Evolutionary conservation across 2,888 invertebrate species (phyloP), one percentile per base, ranked within the genome.

Genomic region (Odontomyia ornata): DNA sequence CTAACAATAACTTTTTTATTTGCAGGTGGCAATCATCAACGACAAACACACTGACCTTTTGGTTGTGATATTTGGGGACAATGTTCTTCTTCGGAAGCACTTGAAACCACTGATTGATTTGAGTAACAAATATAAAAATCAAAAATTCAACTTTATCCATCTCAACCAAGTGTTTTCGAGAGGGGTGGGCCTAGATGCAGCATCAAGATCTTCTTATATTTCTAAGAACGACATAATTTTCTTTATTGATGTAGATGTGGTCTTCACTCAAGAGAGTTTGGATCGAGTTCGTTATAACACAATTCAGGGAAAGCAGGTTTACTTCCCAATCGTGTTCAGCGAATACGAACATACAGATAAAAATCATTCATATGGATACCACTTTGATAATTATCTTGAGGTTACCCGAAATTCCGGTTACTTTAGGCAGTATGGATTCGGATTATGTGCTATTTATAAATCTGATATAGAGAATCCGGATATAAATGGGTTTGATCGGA

Each of bases 261-360:
- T 93, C 82, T 96, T 98, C 84, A 92, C 91, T 79, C 87, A 88
- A 43, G 90, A 91, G 79, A 91, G 93, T 21, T 88, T 99, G 28
- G 89, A 92, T 77, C 89, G 97, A 80, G 92, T 96, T 78, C 90
- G 95, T 52, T 88, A 91, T 78, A 94, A 96, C 82, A 95, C 95
- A 0, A 88, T 94, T 23, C 88, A 89, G 80, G 91, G 91, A 75
- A 89, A 89, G 80, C 92, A 92, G 85, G 93, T 96, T 0, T 99
- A 98, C 87, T 96, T 96, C 84, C 99, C 99, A 0, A 94, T 99
- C 80, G 97, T 99, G 71, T 99, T 96, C 87, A 98, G 97, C 87
- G 94, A 98, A 85, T 99, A 93, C 86, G 93, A 97, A 85, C 95
- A 95, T 0, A 30, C 30, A 1, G 46, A 21, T 25, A 5, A 46